These are phyloP conservation scores for Drosophila gunungcola DNA, from an alignment of 1,140 invertebrate genomes.

Conservation along the genomic window DNA sequence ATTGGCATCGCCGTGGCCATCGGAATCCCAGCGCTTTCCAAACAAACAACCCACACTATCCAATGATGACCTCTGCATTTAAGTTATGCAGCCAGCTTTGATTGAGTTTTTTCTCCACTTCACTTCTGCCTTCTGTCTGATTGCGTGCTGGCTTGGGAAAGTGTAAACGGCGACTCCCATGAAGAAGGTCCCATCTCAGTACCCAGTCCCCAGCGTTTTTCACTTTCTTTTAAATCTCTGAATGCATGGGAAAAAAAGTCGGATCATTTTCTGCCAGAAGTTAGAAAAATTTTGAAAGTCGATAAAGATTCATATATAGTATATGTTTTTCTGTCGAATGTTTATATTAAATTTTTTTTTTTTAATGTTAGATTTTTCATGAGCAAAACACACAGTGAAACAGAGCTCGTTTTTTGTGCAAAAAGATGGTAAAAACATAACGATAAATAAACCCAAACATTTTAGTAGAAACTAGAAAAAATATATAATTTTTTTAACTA, in stretches of 20 bases:
- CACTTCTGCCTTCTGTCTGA: slow-evolving; percentile 44
- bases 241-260: slow-evolving; percentile 8
- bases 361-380: no score
- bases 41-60: slow-evolving; percentile 30
- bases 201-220: slow-evolving; percentile 61
- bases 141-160: slow-evolving; percentile 77
- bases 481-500: background rate
- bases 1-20: slow-evolving; percentile 55
- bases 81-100: slow-evolving; percentile 79
- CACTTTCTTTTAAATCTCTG: slow-evolving; percentile 67
- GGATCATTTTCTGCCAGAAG: background rate
- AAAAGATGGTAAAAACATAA: no score
- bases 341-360: no score
- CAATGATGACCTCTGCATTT: slow-evolving; percentile 75
- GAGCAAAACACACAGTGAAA: no score
- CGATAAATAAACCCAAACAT: no score
- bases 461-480: no score
- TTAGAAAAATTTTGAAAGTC: background rate
- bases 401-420: no score
- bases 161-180: slow-evolving; percentile 76
- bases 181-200: slow-evolving; percentile 45
- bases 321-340: no score
- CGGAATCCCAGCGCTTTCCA: slow-evolving; percentile 7
- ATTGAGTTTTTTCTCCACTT: slow-evolving; percentile 72
- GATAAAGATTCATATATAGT: no score